Evolutionary conservation across 2,888 invertebrate species (phyloP).

Genomic region (Palloptera scutellata): DNA sequence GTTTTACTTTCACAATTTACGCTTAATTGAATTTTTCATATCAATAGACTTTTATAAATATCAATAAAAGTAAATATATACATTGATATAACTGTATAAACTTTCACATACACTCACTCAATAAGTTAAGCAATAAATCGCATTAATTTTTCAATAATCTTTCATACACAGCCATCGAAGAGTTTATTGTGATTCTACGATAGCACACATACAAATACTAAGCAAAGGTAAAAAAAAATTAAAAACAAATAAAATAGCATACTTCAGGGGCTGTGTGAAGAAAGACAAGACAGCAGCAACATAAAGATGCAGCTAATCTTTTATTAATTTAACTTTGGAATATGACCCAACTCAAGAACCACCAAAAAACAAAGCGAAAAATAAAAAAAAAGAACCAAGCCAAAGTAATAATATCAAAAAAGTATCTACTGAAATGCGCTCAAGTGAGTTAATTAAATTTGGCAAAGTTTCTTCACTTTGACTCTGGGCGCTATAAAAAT

Average conservation of each 20-base stretch:
- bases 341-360: conserved; percentile 12
- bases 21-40: conserved; percentile 46
- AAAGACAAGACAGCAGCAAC: conserved; percentile 11
- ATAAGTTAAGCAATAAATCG: conserved; percentile 38
- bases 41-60: conserved; percentile 15
- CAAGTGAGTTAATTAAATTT: conserved; percentile 57
- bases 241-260: conserved; percentile 51
- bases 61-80: background rate
- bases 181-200: too few species aligned
- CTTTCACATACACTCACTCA: background rate
- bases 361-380: background rate
- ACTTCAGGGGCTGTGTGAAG: conserved; percentile 42
- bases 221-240: conserved; percentile 32
- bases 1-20: conserved; percentile 46
- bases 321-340: conserved; percentile 48
- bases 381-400: background rate
- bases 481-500: too few species aligned
- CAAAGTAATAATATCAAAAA: conserved; percentile 13
- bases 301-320: conserved; percentile 46
- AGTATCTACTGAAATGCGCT: conserved; percentile 36
- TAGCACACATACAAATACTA: background rate
- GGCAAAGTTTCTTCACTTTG: conserved; percentile 21
- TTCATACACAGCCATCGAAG: conserved; percentile 4
- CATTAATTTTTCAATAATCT: conserved; percentile 56
- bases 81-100: background rate